Base-by-base conservation (phyloP, 2,888 invertebrate genomes). In the Orthosia incerta region DNA sequence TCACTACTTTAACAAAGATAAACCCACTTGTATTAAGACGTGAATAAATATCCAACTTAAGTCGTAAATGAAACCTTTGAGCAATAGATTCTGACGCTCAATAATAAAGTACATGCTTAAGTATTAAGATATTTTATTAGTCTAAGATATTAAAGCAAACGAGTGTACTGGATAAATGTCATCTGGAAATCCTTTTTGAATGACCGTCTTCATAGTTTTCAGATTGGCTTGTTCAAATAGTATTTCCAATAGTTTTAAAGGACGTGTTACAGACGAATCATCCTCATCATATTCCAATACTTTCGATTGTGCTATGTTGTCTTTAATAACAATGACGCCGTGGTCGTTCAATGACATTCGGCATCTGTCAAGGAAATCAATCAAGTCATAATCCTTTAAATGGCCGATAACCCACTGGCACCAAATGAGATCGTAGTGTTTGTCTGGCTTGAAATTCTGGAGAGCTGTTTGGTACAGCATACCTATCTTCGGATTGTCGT, bases 261-360 rank as follows among this genome's bases (percentile, higher is more conserved):
- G 98, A 67, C 99, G 96, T 0, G 99, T 99, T 20, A 98, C 98
- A 0, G 99, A 99, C 13, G 99, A 99, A 95, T 99, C 99, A 64
- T 97, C 96, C 1, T 97, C 97, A 91, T 99, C 99, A 55, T 97
- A 96, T 86, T 98, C 97, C 1, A 97, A 91, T 72, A 97, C 96
- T 0, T 97, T 96, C 0, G 97, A 94, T 5, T 97, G 96, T 16
- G 98, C 97, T 4, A 99, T 97, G 93, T 99, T 99, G 92, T 99
- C 95, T 88, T 95, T 95, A 18, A 94, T 79, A 23, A 95, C 79
- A 62, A 95, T 93, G 3, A 95, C 85, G 1, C 95, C 94, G 23
- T 93, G 87, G 51, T 86, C 60, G 2, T 89, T 84, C 18, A 96
- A 85, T 7, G 92, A 86, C 20, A 86, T 77, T 45, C 98, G 95